phyloP scores from a whole-genome alignment of 2,113 vertebrate species.

The Sinocyclocheilus anophthalmus region DNA sequence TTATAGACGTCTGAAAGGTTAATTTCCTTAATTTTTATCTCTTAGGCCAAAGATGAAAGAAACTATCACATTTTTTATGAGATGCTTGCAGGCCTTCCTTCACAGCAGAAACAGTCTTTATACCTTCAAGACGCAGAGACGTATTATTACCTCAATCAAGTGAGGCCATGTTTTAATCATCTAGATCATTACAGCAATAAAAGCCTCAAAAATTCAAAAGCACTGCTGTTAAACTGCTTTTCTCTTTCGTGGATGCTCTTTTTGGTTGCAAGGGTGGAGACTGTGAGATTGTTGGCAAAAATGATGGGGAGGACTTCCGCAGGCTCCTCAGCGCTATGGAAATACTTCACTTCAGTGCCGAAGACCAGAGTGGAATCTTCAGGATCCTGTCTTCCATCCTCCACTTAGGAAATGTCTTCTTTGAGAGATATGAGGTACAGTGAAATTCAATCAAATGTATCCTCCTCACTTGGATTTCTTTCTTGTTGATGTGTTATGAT shows the following conservation, averaged over 20 bases:
- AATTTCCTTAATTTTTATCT: neutral
- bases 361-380: slow-evolving; percentile 93
- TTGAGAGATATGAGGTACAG: slow-evolving; percentile 91
- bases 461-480: neutral
- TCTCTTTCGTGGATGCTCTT: neutral
- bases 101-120: slow-evolving; percentile 86
- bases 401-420: slow-evolving; percentile 96
- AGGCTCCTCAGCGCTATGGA: slow-evolving; percentile 92
- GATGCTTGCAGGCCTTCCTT: slow-evolving; percentile 92
- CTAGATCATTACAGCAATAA: neutral
- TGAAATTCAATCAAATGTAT: neutral
- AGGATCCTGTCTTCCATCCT: slow-evolving; percentile 93
- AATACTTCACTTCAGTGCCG: slow-evolving; percentile 85
- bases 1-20: neutral
- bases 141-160: slow-evolving; percentile 99
- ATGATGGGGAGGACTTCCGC: slow-evolving; percentile 85
- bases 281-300: slow-evolving; percentile 89
- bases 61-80: slow-evolving; percentile 99
- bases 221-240: neutral
- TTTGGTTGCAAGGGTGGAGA: slow-evolving; percentile 83
- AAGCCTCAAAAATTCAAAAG: neutral
- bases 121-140: slow-evolving; percentile 95
- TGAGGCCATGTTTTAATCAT: slow-evolving; percentile 53
- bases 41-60: slow-evolving; percentile 92
- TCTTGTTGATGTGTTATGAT: neutral